Base-by-base conservation (phyloP, 2,888 invertebrate species). In the Mythimna lalbum region DNA sequence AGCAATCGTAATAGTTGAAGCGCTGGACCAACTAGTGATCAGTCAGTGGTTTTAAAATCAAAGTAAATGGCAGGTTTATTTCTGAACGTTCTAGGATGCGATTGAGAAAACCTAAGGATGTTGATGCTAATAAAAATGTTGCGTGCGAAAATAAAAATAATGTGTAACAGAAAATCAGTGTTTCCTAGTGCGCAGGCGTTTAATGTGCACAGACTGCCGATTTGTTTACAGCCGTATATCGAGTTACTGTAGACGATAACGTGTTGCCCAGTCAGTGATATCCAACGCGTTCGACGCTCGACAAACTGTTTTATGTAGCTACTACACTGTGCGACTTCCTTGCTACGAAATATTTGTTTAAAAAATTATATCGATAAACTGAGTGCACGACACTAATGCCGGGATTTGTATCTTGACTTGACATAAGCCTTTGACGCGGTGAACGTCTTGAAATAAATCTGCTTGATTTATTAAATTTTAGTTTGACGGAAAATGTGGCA, bases 221-320 rank as follows among this genome's bases (percentile, higher is more conserved):
- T 89, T 90, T 92, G 90, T 92, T 91, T 92, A 90, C 89, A 86
- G 81, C 82, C 27, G 67, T 68, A 80, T 88, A 88, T 91, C 89
- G 88, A 82, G 86, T 91, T 90, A 87, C 90, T 81, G 78, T 70
- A 86, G 80, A 82, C 87, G 92, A 93, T 93, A 93, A 90, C 89
- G 88, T 81, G 87, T 76, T 85, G 81, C 87, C 81, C 84, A 86
- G 83, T 87, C 84, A 81, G 77, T 78, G 81, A 80, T 81, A 85
- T 83, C 76, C 67, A 73, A 83, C 75, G 73, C 75, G 78, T 73
- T 72, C 71, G 73, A 76, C 68, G 67, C 57, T 56, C 69, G 50
- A 49, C 70, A 72, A 62, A 76, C 63, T 64, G 49, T 63, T 56
- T 21, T 27, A 75, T 63, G 69, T 63, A 55, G 61, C 72, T 63